Conservation (phyloP, 2,113 vertebrate genomes). For the Nicator chloris region DNA sequence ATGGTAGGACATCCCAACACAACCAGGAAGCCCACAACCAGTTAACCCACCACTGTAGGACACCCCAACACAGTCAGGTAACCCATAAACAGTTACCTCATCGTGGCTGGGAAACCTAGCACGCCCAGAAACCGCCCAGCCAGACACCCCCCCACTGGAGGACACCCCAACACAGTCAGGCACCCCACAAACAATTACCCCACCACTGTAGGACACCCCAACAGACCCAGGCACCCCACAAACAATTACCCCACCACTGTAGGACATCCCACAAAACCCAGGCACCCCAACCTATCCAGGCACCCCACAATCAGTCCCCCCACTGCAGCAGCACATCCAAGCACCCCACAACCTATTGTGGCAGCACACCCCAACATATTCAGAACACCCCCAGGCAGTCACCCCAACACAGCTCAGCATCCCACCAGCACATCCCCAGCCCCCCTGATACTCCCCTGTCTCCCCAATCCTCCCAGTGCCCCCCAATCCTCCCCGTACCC, state of each 20-base stretch:
- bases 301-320: neutral
- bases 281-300: neutral
- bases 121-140: neutral
- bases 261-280: neutral
- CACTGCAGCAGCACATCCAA: rapidly evolving
- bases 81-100: neutral
- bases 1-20: rapidly evolving
- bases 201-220: neutral
- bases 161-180: rapidly evolving
- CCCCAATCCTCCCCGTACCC: too few species aligned
- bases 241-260: rapidly evolving
- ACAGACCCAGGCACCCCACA: neutral
- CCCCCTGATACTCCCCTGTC: neutral
- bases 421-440: neutral
- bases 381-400: neutral
- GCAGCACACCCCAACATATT: rapidly evolving
- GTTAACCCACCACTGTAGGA: neutral
- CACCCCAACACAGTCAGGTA: neutral
- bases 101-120: neutral
- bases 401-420: neutral
- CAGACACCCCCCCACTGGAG: neutral
- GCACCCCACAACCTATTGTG: neutral
- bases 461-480: neutral
- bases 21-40: rapidly evolving
- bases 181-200: neutral